Percentiles rank a stretch among this genome's conserved stretches.
Evolutionary conservation across 2,797 vertebrate species (phyloP).

Genomic region (Enteromius viviparus): DNA sequence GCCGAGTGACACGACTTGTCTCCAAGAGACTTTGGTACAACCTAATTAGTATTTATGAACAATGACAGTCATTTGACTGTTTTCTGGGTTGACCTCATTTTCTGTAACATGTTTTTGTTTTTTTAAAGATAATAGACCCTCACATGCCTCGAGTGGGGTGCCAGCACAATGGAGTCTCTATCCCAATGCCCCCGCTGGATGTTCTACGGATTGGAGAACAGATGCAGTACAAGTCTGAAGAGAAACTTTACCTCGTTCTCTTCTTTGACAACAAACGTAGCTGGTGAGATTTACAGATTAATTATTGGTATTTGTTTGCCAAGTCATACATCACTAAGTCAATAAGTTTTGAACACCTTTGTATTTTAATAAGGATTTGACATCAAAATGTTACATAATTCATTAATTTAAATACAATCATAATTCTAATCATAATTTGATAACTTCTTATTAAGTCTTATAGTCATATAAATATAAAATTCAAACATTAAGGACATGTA

Average conservation of each 20-base stretch:
- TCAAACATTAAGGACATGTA: too few species aligned
- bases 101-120: conserved; percentile 11
- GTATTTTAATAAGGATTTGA: too few species aligned
- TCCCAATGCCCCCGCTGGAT: conserved; percentile 92
- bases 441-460: too few species aligned
- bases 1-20: too few species aligned
- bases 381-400: too few species aligned
- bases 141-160: conserved; percentile 96
- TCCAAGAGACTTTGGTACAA: too few species aligned
- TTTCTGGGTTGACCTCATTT: not conserved
- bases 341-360: not conserved
- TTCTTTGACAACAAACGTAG: conserved; percentile 99
- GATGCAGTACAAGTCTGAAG: conserved; percentile 97
- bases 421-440: too few species aligned
- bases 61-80: not conserved
- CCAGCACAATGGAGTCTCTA: conserved; percentile 96
- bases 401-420: too few species aligned
- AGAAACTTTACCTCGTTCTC: conserved; percentile 94
- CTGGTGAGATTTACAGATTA: conserved; percentile 82
- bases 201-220: conserved; percentile 95
- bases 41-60: not conserved
- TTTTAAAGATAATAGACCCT: conserved; percentile 90
- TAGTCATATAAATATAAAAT: too few species aligned
- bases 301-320: not conserved
- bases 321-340: not conserved